Base-by-base conservation (phyloP, 1,140 invertebrate genomes). In the Bombus terrestris region DNA sequence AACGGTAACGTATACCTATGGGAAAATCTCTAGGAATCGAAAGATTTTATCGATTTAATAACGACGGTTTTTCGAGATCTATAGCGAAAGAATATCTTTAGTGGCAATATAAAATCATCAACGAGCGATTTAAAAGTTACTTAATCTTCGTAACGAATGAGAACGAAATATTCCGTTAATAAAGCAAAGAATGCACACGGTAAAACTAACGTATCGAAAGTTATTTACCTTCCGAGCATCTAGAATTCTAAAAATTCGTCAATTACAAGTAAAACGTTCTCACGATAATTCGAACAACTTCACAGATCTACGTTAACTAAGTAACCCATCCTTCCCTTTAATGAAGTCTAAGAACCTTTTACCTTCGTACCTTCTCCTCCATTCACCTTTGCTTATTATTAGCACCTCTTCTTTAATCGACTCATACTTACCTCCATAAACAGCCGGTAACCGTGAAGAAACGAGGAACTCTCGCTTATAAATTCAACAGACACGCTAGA, bases 1-100 rank as follows among this genome's bases (percentile, higher is more conserved):
- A 92, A 35, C 69, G 66, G 85, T 91, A 93, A 92, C 82, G 18
- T 91, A 93, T 82, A 92, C 89, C 86, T 90, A 85, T 92, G 91
- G 87, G 91, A 93, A 93, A 92, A 89, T 92, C 88, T 76, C 57
- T 68, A 2, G n/a, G 22, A 76, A 88, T 82, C 62, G 37, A 25
- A n/a, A 35, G 59, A 83, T 90, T 90, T 22, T 53, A 53, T 53
- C 47, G 18, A 53, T 53, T 53, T 22, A 53, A 22, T 22, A 53
- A 53, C 47, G 18, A 22, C 47, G 47, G 0, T 8, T 2, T 53
- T 22, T 53, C 18, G 47, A 53, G 18, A 53, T 53, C 6, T 53
- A 22, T 2, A 53, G 47, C 18, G 18, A 53, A 53, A 53, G 5
- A 22, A 8, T 53, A 53, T 53, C 18, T 53, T 53, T 22, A 22